These are phyloP conservation scores for Holothuria scabra DNA, from an alignment of 53 echinoderm and acorn worm species.

Conservation along the genomic window DNA sequence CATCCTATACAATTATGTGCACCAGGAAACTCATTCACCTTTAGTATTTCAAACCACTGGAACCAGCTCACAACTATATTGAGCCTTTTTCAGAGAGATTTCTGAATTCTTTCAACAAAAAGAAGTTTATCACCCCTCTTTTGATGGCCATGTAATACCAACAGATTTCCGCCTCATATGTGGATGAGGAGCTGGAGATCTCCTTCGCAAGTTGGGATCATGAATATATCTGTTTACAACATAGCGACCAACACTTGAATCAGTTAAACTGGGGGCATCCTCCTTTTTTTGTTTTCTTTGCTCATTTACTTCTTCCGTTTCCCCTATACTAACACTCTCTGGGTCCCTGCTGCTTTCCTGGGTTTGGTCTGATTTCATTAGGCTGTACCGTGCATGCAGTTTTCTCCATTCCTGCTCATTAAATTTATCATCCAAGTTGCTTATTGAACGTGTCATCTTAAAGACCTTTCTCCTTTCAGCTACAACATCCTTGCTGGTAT, in stretches of 20 bases:
- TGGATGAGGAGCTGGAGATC: slow-evolving; percentile 25
- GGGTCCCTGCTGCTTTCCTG: background rate
- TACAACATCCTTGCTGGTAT: background rate
- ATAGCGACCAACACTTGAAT: background rate
- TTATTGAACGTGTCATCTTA: slow-evolving; percentile 14
- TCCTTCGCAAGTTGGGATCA: slow-evolving; percentile 5
- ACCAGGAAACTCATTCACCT: no score
- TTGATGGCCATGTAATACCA: slow-evolving; percentile 13
- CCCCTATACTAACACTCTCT: background rate
- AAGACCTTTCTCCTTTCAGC: slow-evolving; percentile 16
- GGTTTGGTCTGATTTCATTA: background rate
- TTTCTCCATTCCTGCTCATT: slow-evolving; percentile 38
- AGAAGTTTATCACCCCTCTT: no score
- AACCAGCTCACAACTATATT: no score
- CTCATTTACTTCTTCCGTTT: background rate
- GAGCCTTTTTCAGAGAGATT: no score
- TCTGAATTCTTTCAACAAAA: no score
- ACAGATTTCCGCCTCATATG: slow-evolving; percentile 4
- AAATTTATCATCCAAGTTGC: slow-evolving; percentile 35
- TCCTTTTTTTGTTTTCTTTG: slow-evolving; percentile 11
- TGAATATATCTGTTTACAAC: slow-evolving; percentile 22
- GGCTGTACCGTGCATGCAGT: slow-evolving; percentile 37
- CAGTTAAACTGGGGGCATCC: background rate
- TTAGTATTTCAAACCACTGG: no score
- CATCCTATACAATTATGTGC: no score